Conservation (phyloP, 2,113 vertebrate genomes). For the Menidia beryllina region DNA sequence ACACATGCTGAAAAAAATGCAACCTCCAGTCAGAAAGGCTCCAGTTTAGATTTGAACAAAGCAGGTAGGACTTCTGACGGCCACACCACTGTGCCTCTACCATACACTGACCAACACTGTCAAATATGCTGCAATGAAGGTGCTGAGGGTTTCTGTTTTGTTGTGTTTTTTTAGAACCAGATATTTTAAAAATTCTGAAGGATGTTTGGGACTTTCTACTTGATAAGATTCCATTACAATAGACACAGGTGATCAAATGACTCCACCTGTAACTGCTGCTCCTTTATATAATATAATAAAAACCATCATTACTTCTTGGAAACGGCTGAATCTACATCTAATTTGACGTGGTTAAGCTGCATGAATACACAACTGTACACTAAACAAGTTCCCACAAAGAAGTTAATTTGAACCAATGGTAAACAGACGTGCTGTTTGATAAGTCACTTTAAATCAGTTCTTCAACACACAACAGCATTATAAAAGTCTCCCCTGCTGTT, state of each 20-base stretch:
- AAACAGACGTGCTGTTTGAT: conserved; percentile 49
- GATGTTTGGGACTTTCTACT: no score
- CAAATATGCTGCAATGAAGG: no score
- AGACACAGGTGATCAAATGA: not conserved
- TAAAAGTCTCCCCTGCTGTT: conserved; percentile 28
- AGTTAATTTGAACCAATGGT: conserved; percentile 22
- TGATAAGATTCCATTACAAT: no score
- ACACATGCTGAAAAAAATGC: no score
- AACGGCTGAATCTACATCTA: not conserved
- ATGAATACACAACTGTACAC: not conserved
- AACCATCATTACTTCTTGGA: not conserved
- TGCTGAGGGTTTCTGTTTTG: no score
- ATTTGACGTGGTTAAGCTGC: not conserved
- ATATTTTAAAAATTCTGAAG: no score
- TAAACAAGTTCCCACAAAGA: conserved; percentile 23
- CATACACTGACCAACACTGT: no score
- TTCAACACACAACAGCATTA: conserved; percentile 36
- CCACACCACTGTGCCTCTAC: no score
- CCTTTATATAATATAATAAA: not conserved
- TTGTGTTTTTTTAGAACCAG: no score
- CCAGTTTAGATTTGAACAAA: no score
- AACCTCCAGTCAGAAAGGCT: no score
- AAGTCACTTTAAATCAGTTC: conserved; percentile 37
- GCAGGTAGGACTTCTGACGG: no score
- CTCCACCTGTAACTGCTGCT: not conserved